A percentile compares a stretch with the other conserved stretches of the same genome.
These are phyloP conservation scores for Stegophylla sp. DNA, from an alignment of 2,888 invertebrate species.

Conservation along the genomic window DNA sequence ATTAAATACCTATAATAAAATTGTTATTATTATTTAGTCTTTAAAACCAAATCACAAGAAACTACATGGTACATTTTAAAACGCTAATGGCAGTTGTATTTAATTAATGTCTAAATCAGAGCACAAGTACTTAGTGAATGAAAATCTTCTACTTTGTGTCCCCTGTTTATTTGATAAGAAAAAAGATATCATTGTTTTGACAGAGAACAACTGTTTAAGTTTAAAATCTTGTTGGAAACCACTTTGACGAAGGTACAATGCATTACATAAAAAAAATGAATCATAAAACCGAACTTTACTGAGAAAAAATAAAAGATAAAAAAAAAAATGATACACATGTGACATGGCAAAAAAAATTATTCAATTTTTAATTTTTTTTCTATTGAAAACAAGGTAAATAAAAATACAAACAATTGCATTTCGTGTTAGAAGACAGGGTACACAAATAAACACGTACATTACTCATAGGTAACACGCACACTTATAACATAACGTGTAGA, in stretches of 20 bases:
- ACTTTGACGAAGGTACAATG: too few species aligned
- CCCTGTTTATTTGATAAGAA: constrained; percentile 33
- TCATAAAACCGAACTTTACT: too few species aligned
- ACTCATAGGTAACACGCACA: neutral
- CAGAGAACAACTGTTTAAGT: neutral
- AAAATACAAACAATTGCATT: too few species aligned
- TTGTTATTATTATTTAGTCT: neutral
- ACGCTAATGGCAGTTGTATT: neutral
- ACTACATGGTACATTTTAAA: constrained; percentile 21
- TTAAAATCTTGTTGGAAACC: neutral
- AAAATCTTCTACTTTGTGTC: neutral
- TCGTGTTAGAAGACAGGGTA: too few species aligned
- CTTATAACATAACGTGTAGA: neutral
- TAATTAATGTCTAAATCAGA: neutral
- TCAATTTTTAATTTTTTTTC: too few species aligned
- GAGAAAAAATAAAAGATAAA: too few species aligned
- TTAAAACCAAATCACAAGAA: neutral
- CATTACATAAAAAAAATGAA: too few species aligned
- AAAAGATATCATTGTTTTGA: constrained; percentile 26
- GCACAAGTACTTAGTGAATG: neutral
- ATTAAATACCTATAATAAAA: constrained; percentile 47
- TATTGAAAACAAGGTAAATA: too few species aligned
- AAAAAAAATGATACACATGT: too few species aligned
- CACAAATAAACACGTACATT: too few species aligned
- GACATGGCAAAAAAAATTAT: too few species aligned